phyloP scores from a whole-genome alignment of 1,140 invertebrate genomes.

The Popillia japonica region DNA sequence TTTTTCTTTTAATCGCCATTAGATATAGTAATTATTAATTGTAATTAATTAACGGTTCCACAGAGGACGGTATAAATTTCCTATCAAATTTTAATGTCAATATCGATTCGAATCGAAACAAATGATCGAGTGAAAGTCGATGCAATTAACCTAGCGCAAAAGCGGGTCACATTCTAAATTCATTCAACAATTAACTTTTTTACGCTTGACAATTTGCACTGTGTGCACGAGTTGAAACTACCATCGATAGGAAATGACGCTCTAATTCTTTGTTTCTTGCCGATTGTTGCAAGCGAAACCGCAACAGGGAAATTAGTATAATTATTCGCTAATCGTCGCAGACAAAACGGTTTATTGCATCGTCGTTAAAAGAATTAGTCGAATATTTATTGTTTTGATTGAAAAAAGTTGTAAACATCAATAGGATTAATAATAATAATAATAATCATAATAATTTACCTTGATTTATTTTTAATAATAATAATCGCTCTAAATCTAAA shows the following conservation, averaged over 20 bases:
- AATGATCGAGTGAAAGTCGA: slow-evolving; percentile 29
- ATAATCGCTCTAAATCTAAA: no score
- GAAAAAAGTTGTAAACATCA: no score
- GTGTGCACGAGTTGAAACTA: neutral
- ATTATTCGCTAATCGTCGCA: neutral
- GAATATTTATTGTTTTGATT: no score
- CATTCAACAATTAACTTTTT: slow-evolving; percentile 39
- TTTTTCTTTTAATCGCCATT: no score
- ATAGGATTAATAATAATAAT: no score
- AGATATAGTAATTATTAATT: no score
- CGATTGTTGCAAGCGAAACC: neutral
- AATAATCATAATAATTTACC: no score
- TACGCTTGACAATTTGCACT: slow-evolving; percentile 9
- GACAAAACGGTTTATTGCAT: neutral
- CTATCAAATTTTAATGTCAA: neutral
- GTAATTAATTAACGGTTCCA: no score
- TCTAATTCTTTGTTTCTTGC: neutral
- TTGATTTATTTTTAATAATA: no score
- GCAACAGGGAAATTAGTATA: neutral
- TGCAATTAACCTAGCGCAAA: neutral
- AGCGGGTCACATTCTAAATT: slow-evolving; percentile 38
- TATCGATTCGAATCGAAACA: neutral
- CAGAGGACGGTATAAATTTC: neutral
- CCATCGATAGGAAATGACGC: neutral
- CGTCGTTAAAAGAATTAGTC: no score